Conservation (phyloP, 2,797 vertebrate genomes). For the Lemur catta region DNA sequence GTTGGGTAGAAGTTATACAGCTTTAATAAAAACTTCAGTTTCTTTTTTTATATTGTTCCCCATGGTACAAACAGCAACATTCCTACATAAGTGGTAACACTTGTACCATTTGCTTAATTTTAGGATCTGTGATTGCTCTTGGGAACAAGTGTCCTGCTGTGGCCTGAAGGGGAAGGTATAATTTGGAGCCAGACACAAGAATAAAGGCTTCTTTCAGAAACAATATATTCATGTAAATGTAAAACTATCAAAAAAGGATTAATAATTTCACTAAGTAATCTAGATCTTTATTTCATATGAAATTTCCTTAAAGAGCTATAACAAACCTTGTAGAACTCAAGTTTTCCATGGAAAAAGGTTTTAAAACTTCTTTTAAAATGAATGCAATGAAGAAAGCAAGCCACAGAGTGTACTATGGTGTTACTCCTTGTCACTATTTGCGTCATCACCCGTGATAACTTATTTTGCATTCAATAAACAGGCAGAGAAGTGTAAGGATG, state of each 20-base stretch:
- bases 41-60: constrained; percentile 29
- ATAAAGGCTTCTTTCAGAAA: constrained; percentile 46
- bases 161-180: constrained; percentile 43
- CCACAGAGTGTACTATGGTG: neutral
- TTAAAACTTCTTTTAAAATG: neutral
- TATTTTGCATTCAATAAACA: constrained; percentile 4
- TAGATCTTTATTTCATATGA: neutral
- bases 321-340: neutral
- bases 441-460: neutral
- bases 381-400: neutral
- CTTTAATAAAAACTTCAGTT: constrained; percentile 54
- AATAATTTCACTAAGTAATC: constrained; percentile 28
- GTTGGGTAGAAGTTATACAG: neutral
- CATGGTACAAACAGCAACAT: constrained; percentile 37
- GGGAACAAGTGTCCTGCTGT: constrained; percentile 36
- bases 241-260: neutral
- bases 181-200: constrained; percentile 47
- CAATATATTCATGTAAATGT: constrained; percentile 11
- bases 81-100: constrained; percentile 22
- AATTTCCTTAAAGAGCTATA: neutral
- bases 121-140: constrained; percentile 46
- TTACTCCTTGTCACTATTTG: neutral
- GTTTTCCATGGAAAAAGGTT: neutral
- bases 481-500: neutral
- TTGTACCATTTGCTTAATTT: constrained; percentile 45